Evolutionary conservation across 2,797 vertebrate species (phyloP).

Genomic region (Bufotes viridis): DNA sequence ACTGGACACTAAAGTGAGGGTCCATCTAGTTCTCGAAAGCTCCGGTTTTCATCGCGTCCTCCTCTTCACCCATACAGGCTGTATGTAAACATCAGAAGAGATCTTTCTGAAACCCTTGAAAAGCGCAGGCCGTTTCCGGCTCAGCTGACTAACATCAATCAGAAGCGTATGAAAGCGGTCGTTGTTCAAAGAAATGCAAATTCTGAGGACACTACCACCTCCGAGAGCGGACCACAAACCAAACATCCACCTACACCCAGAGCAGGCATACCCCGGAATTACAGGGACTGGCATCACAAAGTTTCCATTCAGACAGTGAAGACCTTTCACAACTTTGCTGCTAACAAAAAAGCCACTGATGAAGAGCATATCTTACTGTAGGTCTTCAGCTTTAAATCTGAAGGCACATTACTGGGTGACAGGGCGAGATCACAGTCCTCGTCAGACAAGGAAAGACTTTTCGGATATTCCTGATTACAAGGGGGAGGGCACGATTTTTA

Average conservation of each 20-base stretch:
- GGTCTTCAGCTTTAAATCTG: not conserved
- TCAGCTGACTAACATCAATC: slow-evolving; percentile 72
- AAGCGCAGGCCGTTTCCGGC: slow-evolving; percentile 61
- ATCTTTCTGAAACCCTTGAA: slow-evolving; percentile 3
- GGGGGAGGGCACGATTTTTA: too few species aligned
- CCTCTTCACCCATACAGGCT: not conserved
- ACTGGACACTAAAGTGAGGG: not conserved
- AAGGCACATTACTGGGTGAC: not conserved
- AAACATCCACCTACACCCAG: slow-evolving; percentile 78
- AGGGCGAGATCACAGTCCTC: too few species aligned
- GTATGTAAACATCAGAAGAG: slow-evolving; percentile 18
- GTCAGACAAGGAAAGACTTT: too few species aligned
- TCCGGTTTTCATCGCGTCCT: not conserved
- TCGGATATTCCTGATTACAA: too few species aligned
- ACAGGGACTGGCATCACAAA: slow-evolving; percentile 74
- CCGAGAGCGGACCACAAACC: slow-evolving; percentile 76
- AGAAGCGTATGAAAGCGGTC: slow-evolving; percentile 70
- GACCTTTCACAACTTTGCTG: slow-evolving; percentile 12
- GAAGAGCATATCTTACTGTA: not conserved
- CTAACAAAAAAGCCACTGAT: not conserved
- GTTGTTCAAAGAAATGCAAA: slow-evolving; percentile 72
- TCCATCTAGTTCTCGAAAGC: not conserved
- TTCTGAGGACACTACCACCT: slow-evolving; percentile 73
- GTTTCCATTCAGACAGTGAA: slow-evolving; percentile 49
- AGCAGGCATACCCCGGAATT: slow-evolving; percentile 74